Evolutionary conservation across 1,140 invertebrate genomes (phyloP), one percentile per base, ranked within the genome.

Genomic region (Calephelis nemesis): DNA sequence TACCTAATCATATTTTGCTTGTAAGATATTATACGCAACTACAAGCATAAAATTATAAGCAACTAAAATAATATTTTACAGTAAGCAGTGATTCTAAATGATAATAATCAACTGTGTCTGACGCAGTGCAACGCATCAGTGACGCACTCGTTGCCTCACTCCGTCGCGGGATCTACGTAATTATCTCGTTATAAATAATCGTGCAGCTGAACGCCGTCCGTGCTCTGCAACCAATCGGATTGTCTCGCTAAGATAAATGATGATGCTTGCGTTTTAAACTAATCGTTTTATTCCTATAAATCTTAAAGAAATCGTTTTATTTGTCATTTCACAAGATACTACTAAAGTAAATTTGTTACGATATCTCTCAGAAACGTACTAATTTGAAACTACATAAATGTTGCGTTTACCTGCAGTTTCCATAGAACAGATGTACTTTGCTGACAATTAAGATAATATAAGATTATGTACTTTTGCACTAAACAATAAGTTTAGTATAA

Each of bases 271-370:
- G 68, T 73, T 83, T 76, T 69, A 83, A 83, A 88, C 79, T 85
- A 87, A 88, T 87, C 75, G 78, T 81, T 78, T 86, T 30, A 30
- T n/a, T n/a, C n/a, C n/a, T n/a, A n/a, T n/a, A n/a, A n/a, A n/a
- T n/a, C n/a, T n/a, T n/a, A n/a, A n/a, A n/a, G n/a, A n/a, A n/a
- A n/a, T n/a, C n/a, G n/a, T n/a, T n/a, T n/a, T n/a, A n/a, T 19
- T 19, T 78, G 76, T 88, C 81, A 87, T 84, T 85, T 87, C 82
- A 84, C 83, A 81, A 84, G 39, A 13, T n/a, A 47, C 47, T 62
- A 42, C 40, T 62, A 13, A 62, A 39, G 62, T 15, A 45, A 10
- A 7, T 54, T 13, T 62, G 62, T 62, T n/a, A 62, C 62, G 62
- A 67, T 52, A 50, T 39, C 19, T 19, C 19, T 19, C 19, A 19